Base-by-base conservation (phyloP, 2,797 vertebrate genomes). In the Eulemur rubriventer region DNA sequence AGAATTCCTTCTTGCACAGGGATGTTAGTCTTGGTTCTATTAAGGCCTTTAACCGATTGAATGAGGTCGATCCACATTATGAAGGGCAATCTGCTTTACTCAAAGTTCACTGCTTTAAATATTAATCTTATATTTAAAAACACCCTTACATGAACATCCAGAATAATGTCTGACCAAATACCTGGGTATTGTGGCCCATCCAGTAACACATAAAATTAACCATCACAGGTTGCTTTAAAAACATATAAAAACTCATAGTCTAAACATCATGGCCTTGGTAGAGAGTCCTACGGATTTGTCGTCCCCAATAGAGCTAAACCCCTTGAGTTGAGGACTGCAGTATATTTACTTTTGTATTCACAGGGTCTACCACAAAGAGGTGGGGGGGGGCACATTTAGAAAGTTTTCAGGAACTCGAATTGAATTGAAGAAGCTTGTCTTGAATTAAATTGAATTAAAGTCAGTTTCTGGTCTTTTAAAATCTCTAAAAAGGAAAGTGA, bases 371-470 rank as follows among this genome's bases (percentile, higher is more conserved):
- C 82, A 86, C 48, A 96, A 73, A 85, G 12, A 17, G 9, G 24
- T 24, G n/a, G 2, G 13, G 50, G 33, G 7, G 4, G 24, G n/a
- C 61, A 78, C 35, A 82, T 16, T 65, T 8, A 65, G 46, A 38
- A 85, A 30, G n/a, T 90, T 94, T 92, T 92, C 52, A 94, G 78
- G 38, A 92, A 78, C 11, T 55, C 50, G 4, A 93, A 65, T 70
- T 85, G 61, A 72, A 84, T 87, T 94, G 48, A 87, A 41, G 33
- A 89, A 38, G 38, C 41, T 35, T 78, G 61, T 24, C 69, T 50
- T 78, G 52, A 89, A 84, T 46, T 70, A 14, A 83, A 88, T 33
- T 73, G 48, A 76, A 91, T 76, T 92, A 52, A 76, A 91, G 85
- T 81, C 26, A 20, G 14, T 78, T 93, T 88, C 30, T 52, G 72